Base-by-base conservation (phyloP, 2,797 vertebrate genomes). In the Columba guinea region DNA sequence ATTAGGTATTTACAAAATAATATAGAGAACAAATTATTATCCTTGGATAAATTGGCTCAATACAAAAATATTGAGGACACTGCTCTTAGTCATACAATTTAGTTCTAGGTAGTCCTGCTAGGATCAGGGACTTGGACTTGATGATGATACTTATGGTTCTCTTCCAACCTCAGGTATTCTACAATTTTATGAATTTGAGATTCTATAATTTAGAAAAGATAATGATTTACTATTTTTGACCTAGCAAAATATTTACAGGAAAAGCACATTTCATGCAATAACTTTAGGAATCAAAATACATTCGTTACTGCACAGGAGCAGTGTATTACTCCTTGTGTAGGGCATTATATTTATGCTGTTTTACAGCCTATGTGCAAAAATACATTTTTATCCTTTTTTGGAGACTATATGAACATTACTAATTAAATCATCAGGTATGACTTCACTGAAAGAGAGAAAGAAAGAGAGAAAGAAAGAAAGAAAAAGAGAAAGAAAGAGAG, bases 341-440 rank as follows among this genome's bases (percentile, higher is more conserved):
- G 21, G 10, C 2, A 15, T 35, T 14, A 26, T 74, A n/a, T 10
- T 34, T 16, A 10, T 68, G 10, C 8, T 58, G 11, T 5, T 53
- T 81, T 52, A 37, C 32, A 63, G 14, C 7, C 53, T 68, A 73
- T 32, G 28, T 32, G 4, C 4, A 82, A 79, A 56, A 53, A 16
- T 10, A 41, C 1, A 15, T 48, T 34, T 65, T 46, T 5, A 2
- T 1, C 1, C 19, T 16, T 34, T 52, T 70, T 75, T 56, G 8
- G 11, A 68, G 13, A 32, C 16, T n/a, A 11, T 28, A 41, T 28
- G 34, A 44, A 23, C 2, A 15, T 48, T 59, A 5, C 7, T 23
- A 59, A 44, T 37, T 58, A 59, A 73, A 39, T 65, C 30, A 7
- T 49, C 13, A 77, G 24, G 12, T 3, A 27, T 34, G 2, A 46